These are phyloP conservation scores for Mirounga angustirostris DNA, from an alignment of 2,113 vertebrate genomes.

Conservation along the genomic window DNA sequence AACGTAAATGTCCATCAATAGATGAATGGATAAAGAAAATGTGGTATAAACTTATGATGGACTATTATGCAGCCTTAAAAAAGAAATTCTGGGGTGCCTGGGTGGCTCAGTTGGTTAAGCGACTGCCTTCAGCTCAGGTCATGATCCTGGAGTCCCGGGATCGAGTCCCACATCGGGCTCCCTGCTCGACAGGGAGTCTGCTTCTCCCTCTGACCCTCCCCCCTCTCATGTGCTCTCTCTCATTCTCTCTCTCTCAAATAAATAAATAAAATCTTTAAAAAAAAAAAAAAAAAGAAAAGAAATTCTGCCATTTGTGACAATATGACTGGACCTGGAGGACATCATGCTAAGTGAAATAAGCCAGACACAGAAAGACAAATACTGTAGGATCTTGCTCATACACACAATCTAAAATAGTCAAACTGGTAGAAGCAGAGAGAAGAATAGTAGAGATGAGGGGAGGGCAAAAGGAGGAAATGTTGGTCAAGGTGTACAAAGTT, in stretches of 20 bases:
- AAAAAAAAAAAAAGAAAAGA: too few species aligned
- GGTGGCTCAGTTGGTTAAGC: too few species aligned
- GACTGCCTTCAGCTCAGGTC: too few species aligned
- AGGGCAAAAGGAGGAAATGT: background rate
- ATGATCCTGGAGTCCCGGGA: too few species aligned
- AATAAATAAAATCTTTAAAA: too few species aligned
- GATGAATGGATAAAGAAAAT: background rate
- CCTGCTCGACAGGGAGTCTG: too few species aligned
- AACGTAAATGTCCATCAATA: background rate
- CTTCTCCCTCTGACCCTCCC: too few species aligned
- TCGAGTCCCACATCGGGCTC: too few species aligned
- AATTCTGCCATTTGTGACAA: background rate
- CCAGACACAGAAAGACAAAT: background rate
- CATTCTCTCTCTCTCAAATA: too few species aligned
- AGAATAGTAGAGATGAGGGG: background rate
- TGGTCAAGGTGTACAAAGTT: background rate
- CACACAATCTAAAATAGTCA: background rate
- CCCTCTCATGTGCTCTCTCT: too few species aligned
- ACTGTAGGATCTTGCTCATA: background rate
- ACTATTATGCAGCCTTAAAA: background rate
- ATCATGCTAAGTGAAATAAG: background rate
- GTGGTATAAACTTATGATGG: background rate
- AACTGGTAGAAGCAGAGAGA: background rate
- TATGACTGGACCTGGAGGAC: background rate
- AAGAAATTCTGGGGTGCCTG: background rate